Evolutionary conservation across 2,797 vertebrate species (phyloP), one percentile per base, ranked within the genome.

Genomic region (Coregonus suidteri): DNA sequence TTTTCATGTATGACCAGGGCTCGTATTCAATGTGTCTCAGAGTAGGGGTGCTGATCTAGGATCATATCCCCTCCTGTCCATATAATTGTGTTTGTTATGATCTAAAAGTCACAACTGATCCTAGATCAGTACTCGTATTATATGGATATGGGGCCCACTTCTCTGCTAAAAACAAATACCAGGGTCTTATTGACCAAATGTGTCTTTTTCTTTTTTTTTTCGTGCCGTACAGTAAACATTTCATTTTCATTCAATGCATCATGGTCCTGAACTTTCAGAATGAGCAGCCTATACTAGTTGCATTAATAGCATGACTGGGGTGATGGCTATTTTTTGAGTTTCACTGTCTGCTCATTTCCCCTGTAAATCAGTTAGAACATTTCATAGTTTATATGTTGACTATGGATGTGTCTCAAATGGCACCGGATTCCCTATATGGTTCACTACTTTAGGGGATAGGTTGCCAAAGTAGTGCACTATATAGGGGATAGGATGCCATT

Each of bases 171-270:
- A 74, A 82, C 31, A 77, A 34, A 34, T 47, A 3, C n/a, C 62
- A 79, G 84, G 87, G 82, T 80, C 85, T 76, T 75, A 84, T 81
- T 84, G 88, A 91, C 88, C 89, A 92, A 87, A 88, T 79, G 65
- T 59, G 67, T 30, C 66, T 4, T 75, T 71, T 77, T n/a, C n/a
- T n/a, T 68, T 59, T 52, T 30, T 59, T 82, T 75, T 69, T 87
- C 80, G 82, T 90, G 82, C 84, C 84, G 81, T 71, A 30, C 66
- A 53, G 70, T 52, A 18, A 73, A 53, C 41, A 72, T 30, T 80
- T 56, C 77, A 64, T 79, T 69, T 11, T 82, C 65, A 56, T 72
- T 79, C 73, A 81, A 74, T 81, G 25, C 77, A 78, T 85, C 85
- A 34, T 31, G 31, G 72, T 71, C 20, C 74, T 65, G 62, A 76